Percentiles rank a stretch among this genome's conserved stretches.
These are phyloP conservation scores for Sus cebifrons DNA, from an alignment of 2,797 vertebrate genomes.

Conservation along the genomic window DNA sequence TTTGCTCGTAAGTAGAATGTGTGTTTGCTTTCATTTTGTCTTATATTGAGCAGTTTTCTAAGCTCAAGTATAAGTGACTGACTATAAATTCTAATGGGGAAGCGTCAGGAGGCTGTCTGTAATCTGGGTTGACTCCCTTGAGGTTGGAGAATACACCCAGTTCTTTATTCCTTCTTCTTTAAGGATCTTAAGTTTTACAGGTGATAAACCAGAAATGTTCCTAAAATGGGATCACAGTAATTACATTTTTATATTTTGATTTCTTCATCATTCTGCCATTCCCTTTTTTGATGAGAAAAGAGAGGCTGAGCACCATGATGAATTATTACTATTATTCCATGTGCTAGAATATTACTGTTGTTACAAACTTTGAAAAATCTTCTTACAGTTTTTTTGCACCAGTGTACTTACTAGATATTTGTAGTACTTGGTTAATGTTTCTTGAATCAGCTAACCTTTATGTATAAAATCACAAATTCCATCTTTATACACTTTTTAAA, in stretches of 20 bases:
- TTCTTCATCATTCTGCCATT: neutral
- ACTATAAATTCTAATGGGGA: neutral
- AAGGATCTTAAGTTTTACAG: neutral
- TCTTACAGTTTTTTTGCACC: neutral
- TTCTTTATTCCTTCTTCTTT: neutral
- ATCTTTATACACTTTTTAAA: neutral
- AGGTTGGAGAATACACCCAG: neutral
- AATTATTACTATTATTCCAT: neutral
- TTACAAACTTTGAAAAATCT: neutral
- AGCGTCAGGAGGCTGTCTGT: neutral
- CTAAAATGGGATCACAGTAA: conserved; percentile 19
- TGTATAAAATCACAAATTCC: neutral
- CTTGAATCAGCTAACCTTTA: neutral
- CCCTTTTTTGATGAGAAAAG: neutral
- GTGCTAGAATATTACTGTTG: neutral
- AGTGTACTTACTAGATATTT: neutral
- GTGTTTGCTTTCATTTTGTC: conserved; percentile 5
- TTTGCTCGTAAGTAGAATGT: conserved; percentile 95
- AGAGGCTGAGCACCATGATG: neutral
- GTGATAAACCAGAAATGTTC: conserved; percentile 19
- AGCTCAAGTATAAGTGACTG: neutral
- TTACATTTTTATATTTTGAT: conserved; percentile 16
- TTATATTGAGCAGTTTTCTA: neutral
- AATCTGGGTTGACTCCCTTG: neutral
- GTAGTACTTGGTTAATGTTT: neutral